Conservation (phyloP, 1,140 invertebrate species). For the Whitmania pigra region DNA sequence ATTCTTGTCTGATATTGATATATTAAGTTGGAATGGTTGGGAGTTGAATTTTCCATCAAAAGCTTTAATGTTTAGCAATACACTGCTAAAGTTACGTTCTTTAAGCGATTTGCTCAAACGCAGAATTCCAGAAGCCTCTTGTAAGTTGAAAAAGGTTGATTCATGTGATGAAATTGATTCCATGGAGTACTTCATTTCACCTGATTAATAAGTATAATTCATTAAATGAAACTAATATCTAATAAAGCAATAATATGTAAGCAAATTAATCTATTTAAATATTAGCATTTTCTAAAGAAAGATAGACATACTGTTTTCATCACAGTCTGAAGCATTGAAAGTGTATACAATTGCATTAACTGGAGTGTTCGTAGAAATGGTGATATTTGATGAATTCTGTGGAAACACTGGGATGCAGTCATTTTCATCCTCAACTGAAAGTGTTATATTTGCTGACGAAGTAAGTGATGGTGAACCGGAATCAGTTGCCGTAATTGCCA, state of each 20-base stretch:
- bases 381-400: slow-evolving; percentile 3
- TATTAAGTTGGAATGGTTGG: no score
- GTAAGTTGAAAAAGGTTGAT: no score
- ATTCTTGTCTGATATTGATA: no score
- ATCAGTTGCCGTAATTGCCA: slow-evolving; percentile 17
- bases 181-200: background rate
- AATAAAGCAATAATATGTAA: background rate
- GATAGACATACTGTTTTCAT: background rate
- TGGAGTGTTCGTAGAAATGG: slow-evolving; percentile 2
- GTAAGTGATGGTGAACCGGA: slow-evolving; percentile 13
- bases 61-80: no score
- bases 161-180: background rate
- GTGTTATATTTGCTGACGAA: slow-evolving; percentile 5
- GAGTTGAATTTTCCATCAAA: no score
- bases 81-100: no score
- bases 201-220: background rate
- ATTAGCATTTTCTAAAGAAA: background rate
- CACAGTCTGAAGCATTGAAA: slow-evolving; percentile 4
- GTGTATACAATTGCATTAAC: slow-evolving; percentile 4
- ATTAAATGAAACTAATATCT: background rate
- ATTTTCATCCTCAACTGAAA: slow-evolving; percentile 14
- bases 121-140: no score
- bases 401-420: background rate
- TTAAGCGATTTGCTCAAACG: no score
- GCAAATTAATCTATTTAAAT: background rate